phyloP scores from a whole-genome alignment of 2,888 invertebrate genomes.

The Lutraria lutraria region DNA sequence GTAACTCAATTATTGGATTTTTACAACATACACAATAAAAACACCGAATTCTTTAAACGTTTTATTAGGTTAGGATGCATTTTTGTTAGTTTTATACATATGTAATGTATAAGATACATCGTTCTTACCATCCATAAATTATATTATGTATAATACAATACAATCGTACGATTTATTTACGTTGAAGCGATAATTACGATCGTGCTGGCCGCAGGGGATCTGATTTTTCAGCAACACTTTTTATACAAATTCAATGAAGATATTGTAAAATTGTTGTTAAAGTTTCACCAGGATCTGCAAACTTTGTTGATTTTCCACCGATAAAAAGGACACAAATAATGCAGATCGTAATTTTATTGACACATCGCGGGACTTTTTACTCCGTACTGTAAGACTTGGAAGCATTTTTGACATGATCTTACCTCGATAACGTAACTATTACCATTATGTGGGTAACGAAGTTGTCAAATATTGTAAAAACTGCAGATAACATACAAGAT shows the following conservation, averaged over 20 bases:
- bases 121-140: too few relatives aligned
- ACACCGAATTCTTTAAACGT: too few relatives aligned
- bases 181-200: background rate
- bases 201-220: background rate
- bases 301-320: slow-evolving; percentile 23
- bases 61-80: too few relatives aligned
- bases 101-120: too few relatives aligned
- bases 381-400: background rate
- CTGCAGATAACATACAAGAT: slow-evolving; percentile 29
- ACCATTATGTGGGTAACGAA: slow-evolving; percentile 27
- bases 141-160: too few relatives aligned
- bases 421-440: slow-evolving; percentile 27
- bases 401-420: slow-evolving; percentile 12
- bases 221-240: background rate
- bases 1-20: too few relatives aligned
- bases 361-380: slow-evolving; percentile 17
- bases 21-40: too few relatives aligned
- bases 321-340: slow-evolving; percentile 18
- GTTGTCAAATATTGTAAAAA: slow-evolving; percentile 54
- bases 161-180: background rate
- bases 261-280: slow-evolving; percentile 13
- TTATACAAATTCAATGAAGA: slow-evolving; percentile 34
- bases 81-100: too few relatives aligned
- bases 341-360: slow-evolving; percentile 17
- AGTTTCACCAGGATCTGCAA: slow-evolving; percentile 33